Base-by-base conservation (phyloP, 2,797 vertebrate genomes). In the Sebastes hubbsi region DNA sequence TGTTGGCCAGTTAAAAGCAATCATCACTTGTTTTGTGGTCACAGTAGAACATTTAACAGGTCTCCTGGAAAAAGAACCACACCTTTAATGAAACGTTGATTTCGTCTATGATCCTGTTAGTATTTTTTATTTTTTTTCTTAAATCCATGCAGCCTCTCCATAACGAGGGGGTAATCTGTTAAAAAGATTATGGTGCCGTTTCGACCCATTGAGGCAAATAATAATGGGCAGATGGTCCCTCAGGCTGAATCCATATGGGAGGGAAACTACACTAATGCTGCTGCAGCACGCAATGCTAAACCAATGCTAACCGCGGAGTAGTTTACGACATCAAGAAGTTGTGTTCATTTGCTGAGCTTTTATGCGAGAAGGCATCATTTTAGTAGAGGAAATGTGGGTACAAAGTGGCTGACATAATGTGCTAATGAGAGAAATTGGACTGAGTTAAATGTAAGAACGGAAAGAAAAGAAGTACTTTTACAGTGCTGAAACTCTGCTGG, bases 171-270 rank as follows among this genome's bases (percentile, higher is more conserved):
- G 82, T 91, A 92, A 93, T 94, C 89, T 91, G 92, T 92, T 93
- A 85, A 94, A 94, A 91, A 94, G 89, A 94, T 94, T 92, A 92
- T 70, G 71, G 83, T 78, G 72, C 84, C 66, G 88, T 91, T 91
- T 93, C 75, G 85, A 86, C 83, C 89, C 91, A 93, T 89, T 91
- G 87, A 91, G 85, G 86, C 79, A 86, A 90, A 90, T 94, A 92
- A 94, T 93, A 93, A 90, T 71, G 87, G 87, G 85, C 94, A 94
- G 92, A 94, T 95, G 94, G 92, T 92, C 86, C 82, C 77, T 74
- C 29, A 59, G 88, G 88, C 88, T 79, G 84, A 92, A 91, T 90
- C 86, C 89, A 91, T 91, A 92, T 85, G 90, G 86, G 88, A 83
- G 68, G 84, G 79, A 90, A 91, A 86, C 83, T 75, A 77, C 77